Conservation (phyloP, 2,888 invertebrate species). For the Aporophyla nigra region DNA sequence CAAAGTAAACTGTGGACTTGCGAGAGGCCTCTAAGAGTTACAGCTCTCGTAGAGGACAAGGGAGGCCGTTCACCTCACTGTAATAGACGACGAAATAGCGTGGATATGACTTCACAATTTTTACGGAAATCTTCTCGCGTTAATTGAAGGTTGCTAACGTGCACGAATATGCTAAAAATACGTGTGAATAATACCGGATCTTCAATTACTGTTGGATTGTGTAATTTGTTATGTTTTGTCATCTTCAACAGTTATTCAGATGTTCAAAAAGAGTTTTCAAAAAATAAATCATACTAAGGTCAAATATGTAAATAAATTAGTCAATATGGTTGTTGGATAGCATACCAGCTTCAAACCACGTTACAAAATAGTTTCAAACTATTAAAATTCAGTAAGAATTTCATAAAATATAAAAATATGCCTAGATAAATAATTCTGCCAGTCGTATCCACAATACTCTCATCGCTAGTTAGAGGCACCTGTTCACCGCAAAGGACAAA, state of each 20-base stretch:
- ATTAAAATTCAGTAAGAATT: not conserved
- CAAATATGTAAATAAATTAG: not conserved
- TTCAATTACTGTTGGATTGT: not conserved
- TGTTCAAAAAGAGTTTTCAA: not conserved
- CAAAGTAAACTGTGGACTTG: conserved; percentile 75
- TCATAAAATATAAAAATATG: not conserved
- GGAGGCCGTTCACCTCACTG: conserved; percentile 82
- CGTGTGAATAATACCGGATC: conserved; percentile 27
- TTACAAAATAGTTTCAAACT: not conserved
- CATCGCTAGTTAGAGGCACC: conserved; percentile 70
- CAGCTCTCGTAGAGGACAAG: conserved; percentile 84
- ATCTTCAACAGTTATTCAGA: not conserved
- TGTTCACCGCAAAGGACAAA: conserved; percentile 77
- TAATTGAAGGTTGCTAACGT: conserved; percentile 44
- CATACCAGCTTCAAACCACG: not conserved
- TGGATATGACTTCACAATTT: conserved; percentile 68
- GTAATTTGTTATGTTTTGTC: too few species aligned
- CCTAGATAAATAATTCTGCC: not conserved
- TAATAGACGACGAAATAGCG: conserved; percentile 72
- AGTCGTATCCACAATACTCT: conserved; percentile 61
- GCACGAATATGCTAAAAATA: conserved; percentile 22
- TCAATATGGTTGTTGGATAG: not conserved
- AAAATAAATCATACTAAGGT: not conserved
- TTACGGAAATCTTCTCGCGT: conserved; percentile 44
- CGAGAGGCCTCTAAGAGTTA: conserved; percentile 82